Conservation (phyloP, 2,888 invertebrate genomes). For the Camptogramma bilineatum region DNA sequence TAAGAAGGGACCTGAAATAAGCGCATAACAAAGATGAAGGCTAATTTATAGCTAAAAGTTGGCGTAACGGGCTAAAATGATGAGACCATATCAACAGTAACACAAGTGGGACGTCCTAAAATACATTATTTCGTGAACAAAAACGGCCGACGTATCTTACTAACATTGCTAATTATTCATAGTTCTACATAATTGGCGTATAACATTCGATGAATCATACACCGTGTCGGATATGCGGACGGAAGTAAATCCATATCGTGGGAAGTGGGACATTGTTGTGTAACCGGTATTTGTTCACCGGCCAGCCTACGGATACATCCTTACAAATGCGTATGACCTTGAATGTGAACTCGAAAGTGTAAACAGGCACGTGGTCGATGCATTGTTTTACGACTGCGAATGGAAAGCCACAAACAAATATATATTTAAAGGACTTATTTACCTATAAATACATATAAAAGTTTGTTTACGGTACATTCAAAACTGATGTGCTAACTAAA, state of each 20-base stretch:
- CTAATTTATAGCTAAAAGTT: background rate
- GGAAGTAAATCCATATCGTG: slow-evolving; percentile 74
- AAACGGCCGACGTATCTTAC: background rate
- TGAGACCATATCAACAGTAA: no score
- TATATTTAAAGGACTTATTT: slow-evolving; percentile 45
- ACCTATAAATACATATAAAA: slow-evolving; percentile 22
- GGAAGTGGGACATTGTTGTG: slow-evolving; percentile 81
- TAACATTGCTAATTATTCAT: slow-evolving; percentile 22
- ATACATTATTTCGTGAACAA: no score
- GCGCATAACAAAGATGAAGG: background rate
- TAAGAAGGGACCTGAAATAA: background rate
- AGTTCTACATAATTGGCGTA: slow-evolving; percentile 31
- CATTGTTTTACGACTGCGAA: slow-evolving; percentile 82
- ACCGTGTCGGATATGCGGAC: slow-evolving; percentile 58
- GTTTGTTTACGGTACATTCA: slow-evolving; percentile 7
- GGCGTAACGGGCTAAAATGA: no score
- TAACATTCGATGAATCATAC: slow-evolving; percentile 59
- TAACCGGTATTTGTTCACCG: slow-evolving; percentile 83
- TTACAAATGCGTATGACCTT: slow-evolving; percentile 85
- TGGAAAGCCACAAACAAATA: slow-evolving; percentile 64
- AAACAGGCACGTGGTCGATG: slow-evolving; percentile 83
- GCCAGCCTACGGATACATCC: slow-evolving; percentile 82
- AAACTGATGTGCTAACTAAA: background rate
- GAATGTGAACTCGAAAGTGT: slow-evolving; percentile 84
- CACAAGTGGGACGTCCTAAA: no score